phyloP scores from a whole-genome alignment of 2,113 vertebrate genomes.

The Octodon degus region DNA sequence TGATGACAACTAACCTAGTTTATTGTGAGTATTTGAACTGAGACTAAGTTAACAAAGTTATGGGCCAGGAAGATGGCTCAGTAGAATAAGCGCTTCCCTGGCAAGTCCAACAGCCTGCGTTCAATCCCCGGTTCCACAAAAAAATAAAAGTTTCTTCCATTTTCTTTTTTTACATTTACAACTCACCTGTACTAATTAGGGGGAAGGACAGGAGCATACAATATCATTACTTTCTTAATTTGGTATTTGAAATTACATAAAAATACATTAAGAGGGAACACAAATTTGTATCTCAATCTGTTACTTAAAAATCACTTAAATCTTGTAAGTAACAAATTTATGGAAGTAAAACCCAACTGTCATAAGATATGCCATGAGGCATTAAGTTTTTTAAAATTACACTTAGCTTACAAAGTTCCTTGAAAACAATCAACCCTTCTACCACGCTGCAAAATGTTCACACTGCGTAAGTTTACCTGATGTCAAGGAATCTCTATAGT shows the following conservation, averaged over 20 bases:
- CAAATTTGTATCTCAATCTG: not conserved
- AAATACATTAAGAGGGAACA: not conserved
- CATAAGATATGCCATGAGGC: not conserved
- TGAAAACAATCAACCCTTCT: not conserved
- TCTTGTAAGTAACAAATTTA: conserved; percentile 15
- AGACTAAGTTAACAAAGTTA: not conserved
- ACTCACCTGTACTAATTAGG: not conserved
- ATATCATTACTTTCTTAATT: conserved; percentile 4
- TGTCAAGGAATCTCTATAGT: not conserved
- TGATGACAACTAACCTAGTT: not conserved
- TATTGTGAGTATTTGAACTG: not conserved
- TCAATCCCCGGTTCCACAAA: too few relatives aligned
- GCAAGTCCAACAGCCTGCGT: too few relatives aligned
- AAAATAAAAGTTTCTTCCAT: not conserved
- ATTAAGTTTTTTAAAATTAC: not conserved
- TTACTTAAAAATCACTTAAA: not conserved
- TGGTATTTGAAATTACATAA: conserved; percentile 42
- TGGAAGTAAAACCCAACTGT: not conserved
- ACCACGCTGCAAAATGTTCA: not conserved
- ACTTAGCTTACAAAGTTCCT: not conserved
- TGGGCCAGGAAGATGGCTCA: too few relatives aligned
- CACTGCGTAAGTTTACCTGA: conserved; percentile 25
- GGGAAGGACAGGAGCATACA: not conserved
- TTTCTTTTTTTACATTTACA: not conserved
- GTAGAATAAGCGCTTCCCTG: too few relatives aligned